A percentile compares a stretch with the other conserved stretches of the same genome.
phyloP scores from a whole-genome alignment of 2,888 invertebrate genomes.

The Oligia strigilis region DNA sequence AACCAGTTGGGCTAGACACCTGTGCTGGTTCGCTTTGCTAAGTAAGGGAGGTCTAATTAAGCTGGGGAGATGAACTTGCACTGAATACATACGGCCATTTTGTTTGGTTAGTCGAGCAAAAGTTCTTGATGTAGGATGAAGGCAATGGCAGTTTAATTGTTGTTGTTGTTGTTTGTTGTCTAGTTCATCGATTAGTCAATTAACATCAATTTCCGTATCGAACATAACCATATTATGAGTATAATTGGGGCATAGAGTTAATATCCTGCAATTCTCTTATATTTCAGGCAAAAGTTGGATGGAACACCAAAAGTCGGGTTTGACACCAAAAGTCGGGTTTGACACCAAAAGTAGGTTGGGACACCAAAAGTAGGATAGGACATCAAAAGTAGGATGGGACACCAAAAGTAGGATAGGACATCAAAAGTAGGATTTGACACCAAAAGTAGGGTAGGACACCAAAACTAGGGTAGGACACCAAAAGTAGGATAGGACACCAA shows the following conservation, averaged over 20 bases:
- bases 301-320: neutral
- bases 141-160: neutral
- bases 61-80: slow-evolving; percentile 67
- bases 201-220: neutral
- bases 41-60: slow-evolving; percentile 68
- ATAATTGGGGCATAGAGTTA: neutral
- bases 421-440: neutral
- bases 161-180: too few species aligned
- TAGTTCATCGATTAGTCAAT: neutral
- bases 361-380: neutral
- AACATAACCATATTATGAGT: neutral
- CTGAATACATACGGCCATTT: slow-evolving; percentile 55
- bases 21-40: slow-evolving; percentile 64
- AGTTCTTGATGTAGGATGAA: neutral
- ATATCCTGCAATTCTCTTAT: neutral
- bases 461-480: neutral
- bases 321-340: neutral
- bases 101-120: slow-evolving; percentile 12
- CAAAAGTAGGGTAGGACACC: neutral
- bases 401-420: neutral
- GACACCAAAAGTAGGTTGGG: neutral
- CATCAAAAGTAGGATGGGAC: too few species aligned
- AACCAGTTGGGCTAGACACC: slow-evolving; percentile 72
- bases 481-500: neutral
- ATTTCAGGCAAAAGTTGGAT: neutral